These are phyloP conservation scores for Drosophila tripunctata DNA, from an alignment of 2,888 invertebrate genomes.

Conservation along the genomic window DNA sequence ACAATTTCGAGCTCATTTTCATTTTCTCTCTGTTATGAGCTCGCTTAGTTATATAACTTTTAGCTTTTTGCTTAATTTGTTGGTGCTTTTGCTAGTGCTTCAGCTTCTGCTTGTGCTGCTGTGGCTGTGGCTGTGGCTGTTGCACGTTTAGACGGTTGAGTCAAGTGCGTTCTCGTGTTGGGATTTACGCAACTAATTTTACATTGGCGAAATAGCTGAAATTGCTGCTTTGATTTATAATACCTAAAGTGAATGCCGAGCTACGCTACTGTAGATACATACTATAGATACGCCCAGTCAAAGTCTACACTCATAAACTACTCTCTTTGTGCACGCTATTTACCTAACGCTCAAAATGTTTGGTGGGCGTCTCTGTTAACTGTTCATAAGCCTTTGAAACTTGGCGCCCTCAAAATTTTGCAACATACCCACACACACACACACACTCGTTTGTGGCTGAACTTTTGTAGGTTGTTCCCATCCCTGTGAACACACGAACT, in stretches of 20 bases:
- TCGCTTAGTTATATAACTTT: conserved; percentile 31
- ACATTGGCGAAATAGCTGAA: conserved; percentile 65
- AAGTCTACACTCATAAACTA: neutral
- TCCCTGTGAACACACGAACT: neutral
- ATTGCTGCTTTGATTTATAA: conserved; percentile 73
- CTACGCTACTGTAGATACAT: too few species aligned
- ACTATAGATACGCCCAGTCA: conserved; percentile 9
- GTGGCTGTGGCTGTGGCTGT: conserved; percentile 13
- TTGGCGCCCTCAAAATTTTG: conserved; percentile 49
- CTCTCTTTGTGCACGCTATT: conserved; percentile 1
- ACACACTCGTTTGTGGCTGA: neutral
- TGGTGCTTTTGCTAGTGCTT: conserved; percentile 8
- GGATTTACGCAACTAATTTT: conserved; percentile 79
- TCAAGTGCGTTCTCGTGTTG: conserved; percentile 78
- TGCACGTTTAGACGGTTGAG: conserved; percentile 44
- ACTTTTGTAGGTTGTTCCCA: conserved; percentile 7
- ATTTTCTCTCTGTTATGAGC: conserved; percentile 2
- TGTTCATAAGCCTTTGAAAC: conserved; percentile 57
- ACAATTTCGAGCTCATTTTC: conserved; percentile 21
- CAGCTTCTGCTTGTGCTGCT: conserved; percentile 11
- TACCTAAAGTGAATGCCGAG: conserved; percentile 27
- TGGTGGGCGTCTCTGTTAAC: conserved; percentile 7
- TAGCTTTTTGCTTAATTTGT: conserved; percentile 52
- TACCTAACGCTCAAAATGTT: neutral
- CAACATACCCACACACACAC: conserved; percentile 3